phyloP scores from a whole-genome alignment of 2,113 vertebrate genomes.

The Uropsilus gracilis region DNA sequence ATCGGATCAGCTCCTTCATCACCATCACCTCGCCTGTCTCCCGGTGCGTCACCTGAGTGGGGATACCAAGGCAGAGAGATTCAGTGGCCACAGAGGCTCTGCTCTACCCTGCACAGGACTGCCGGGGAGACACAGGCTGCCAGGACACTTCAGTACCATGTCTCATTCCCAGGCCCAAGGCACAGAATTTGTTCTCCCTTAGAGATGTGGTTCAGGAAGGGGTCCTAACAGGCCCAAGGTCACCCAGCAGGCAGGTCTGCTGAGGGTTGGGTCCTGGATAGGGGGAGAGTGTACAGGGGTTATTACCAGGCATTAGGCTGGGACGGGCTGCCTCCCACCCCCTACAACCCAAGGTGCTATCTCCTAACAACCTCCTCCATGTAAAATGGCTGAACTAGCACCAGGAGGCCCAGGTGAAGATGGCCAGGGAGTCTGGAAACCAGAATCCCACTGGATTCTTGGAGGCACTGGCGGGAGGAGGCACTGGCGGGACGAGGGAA shows the following conservation, averaged over 20 bases:
- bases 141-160: rapidly evolving
- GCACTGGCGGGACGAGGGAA: not conserved
- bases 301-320: not conserved
- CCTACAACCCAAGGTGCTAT: not conserved
- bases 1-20: slow-evolving; percentile 99
- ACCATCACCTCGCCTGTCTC: slow-evolving; percentile 99
- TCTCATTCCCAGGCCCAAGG: not conserved
- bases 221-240: not conserved
- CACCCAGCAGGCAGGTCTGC: not conserved
- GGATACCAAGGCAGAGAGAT: not conserved
- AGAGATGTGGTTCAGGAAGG: not conserved
- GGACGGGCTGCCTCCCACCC: not conserved
- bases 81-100: not conserved
- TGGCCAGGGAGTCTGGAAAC: not conserved
- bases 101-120: not conserved
- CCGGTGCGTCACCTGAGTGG: slow-evolving; percentile 92
- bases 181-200: not conserved
- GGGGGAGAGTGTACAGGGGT: not conserved
- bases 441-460: not conserved
- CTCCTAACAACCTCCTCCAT: not conserved
- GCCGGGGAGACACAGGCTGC: rapidly evolving
- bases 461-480: not conserved
- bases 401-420: not conserved
- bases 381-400: not conserved
- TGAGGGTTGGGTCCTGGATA: not conserved